Base-by-base conservation (phyloP, 2,113 vertebrate species). In the Tautogolabrus adspersus region DNA sequence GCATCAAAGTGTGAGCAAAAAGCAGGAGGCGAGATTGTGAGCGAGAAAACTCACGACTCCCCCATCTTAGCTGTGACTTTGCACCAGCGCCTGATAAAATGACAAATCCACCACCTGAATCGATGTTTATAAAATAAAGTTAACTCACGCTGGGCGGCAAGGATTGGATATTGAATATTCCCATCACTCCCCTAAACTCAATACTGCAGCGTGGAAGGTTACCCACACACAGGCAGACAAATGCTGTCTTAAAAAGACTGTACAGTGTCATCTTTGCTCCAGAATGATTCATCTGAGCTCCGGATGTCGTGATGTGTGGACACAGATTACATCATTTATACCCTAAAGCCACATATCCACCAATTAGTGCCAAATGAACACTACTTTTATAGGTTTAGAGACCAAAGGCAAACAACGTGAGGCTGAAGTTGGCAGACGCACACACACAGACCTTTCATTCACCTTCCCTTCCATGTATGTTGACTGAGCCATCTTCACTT, bases 141-240 rank as follows among this genome's bases (percentile, higher is more conserved):
- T 69, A 57, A 66, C 23, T 52, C 22, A 63, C 13, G 15, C 44
- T 49, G 22, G 64, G 26, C 38, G 47, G 61, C 49, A 44, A 23
- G 69, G n/a, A 72, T 72, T 75, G 30, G 30, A 55, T 72, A 75
- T 34, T 56, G 30, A 81, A 72, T 64, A 47, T 52, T 72, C 38
- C 51, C 34, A 19, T 42, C 26, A 55, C 16, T 16, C 40, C 15
- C 58, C 16, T 46, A 11, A 38, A 40, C 12, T 47, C 2, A 0
- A 60, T 19, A 23, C 26, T 8, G 15, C 58, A 19, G 23, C 2
- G 12, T 15, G 15, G 23, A 58, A 59, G 61, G 65, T 52, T 58
- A 62, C 7, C 4, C 0, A 22, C 54, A 19, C 8, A 70, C 1
- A 19, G 18, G 16, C 6, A 15, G 47, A 49, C 15, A 8, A 49